phyloP scores from a whole-genome alignment of 2,888 invertebrate genomes.

The Synanthedon myopaeformis region DNA sequence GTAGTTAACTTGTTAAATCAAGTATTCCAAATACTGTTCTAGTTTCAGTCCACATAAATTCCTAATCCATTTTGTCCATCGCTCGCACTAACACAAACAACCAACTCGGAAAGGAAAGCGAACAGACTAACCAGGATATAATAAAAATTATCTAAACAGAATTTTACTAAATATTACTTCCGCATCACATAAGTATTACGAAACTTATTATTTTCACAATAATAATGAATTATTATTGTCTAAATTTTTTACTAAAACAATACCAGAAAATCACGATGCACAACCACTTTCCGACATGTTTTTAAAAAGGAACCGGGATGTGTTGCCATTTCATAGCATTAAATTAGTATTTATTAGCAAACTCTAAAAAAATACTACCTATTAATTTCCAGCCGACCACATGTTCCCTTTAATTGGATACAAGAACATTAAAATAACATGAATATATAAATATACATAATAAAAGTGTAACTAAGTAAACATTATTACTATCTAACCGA shows the following conservation, averaged over 20 bases:
- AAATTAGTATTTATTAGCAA: too few species aligned
- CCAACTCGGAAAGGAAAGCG: constrained; percentile 29
- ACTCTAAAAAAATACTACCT: too few species aligned
- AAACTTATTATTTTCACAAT: not conserved
- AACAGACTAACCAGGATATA: constrained; percentile 17
- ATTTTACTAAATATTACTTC: not conserved
- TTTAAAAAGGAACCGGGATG: constrained; percentile 25
- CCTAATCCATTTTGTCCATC: constrained; percentile 41
- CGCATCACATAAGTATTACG: not conserved
- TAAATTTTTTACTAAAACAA: constrained; percentile 9
- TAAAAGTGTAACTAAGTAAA: too few species aligned
- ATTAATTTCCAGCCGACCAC: too few species aligned
- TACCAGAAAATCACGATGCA: constrained; percentile 37
- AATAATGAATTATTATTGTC: not conserved
- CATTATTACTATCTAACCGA: too few species aligned
- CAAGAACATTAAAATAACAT: too few species aligned
- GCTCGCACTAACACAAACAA: constrained; percentile 59
- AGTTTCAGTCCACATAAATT: not conserved
- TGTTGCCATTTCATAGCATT: constrained; percentile 14
- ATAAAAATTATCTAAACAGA: constrained; percentile 7
- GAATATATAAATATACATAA: too few species aligned
- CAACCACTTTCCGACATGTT: constrained; percentile 56
- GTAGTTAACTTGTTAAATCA: not conserved
- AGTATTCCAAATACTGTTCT: not conserved
- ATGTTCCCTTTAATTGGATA: too few species aligned